Evolutionary conservation across 2,888 invertebrate genomes (phyloP), one percentile per base, ranked within the genome.

Genomic region (Tortricodes alternella): DNA sequence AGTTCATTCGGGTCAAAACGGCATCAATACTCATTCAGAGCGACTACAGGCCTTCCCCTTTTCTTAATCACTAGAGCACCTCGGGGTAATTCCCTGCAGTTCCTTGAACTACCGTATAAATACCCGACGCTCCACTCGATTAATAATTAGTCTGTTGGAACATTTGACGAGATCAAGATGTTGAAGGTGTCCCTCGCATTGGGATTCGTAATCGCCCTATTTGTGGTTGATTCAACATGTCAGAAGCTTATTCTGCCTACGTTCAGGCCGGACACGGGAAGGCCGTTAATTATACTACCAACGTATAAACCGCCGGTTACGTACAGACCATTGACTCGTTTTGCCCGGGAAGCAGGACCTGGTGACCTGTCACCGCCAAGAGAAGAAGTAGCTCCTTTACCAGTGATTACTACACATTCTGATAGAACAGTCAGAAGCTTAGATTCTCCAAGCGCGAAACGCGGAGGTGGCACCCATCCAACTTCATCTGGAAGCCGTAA

Each of bases 391-490:
- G 59, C 61, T 1, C 16, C 15, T 3, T 11, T 19, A 11, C 15
- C 7, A n/a, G 5, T 71, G 18, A 66, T 71, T 23, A 65, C 71
- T 1, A 67, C 67, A 32, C 5, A 34, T 3, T 23, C 48, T 35
- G 70, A 58, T 21, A 69, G 78, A 44, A 63, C 64, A 53, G 73
- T 62, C 23, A 73, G 70, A 48, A 78, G 70, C 58, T 60, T 68
- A 3, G 74, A 73, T 55, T 78, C 69, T 2, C 71, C 70, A 0
- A 74, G 75, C 49, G 71, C 73, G 6, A 74, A 61, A 35, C 65
- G 69, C 18, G 67, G 70, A 11, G 72, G 75, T 2, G 66, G 74
- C 39, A 68, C 71, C 29, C 68, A 69, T 37, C 60, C 63, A n/a
- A 61, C 67, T 1, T 64, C 70, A 2, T 65, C 66, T 24, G 58